These are phyloP conservation scores for Machaerirhynchus nigripectus DNA, from an alignment of 2,113 vertebrate genomes.

Conservation along the genomic window DNA sequence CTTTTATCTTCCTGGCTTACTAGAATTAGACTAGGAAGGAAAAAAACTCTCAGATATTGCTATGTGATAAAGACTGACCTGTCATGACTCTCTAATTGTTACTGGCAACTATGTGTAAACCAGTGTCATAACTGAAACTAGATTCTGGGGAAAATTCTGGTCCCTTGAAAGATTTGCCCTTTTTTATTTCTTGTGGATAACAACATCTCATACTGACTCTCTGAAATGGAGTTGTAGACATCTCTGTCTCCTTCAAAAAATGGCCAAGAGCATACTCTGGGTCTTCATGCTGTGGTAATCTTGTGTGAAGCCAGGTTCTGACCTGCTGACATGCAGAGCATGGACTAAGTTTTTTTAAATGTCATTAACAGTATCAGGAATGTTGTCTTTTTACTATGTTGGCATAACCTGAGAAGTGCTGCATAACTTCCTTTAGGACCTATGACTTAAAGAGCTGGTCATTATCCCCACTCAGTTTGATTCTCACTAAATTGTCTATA, in stretches of 20 bases:
- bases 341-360: neutral
- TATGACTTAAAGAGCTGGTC: neutral
- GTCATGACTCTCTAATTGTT: neutral
- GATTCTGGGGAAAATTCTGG: neutral
- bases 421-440: neutral
- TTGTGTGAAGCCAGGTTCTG: neutral
- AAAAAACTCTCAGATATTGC: neutral
- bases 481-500: neutral
- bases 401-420: neutral
- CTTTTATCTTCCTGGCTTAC: neutral
- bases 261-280: neutral
- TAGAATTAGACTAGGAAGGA: neutral
- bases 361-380: neutral
- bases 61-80: neutral
- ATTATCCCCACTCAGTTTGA: neutral
- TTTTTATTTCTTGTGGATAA: neutral
- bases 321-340: neutral
- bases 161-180: neutral
- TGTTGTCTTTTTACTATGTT: neutral
- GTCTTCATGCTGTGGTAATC: neutral
- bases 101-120: neutral
- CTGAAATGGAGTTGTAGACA: neutral
- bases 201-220: neutral
- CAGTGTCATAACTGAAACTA: neutral
- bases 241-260: neutral